Percentiles rank a stretch among this genome's conserved stretches.
phyloP scores from a whole-genome alignment of 92 coral and sea anemone genomes.

The Epizoanthus stellaris region DNA sequence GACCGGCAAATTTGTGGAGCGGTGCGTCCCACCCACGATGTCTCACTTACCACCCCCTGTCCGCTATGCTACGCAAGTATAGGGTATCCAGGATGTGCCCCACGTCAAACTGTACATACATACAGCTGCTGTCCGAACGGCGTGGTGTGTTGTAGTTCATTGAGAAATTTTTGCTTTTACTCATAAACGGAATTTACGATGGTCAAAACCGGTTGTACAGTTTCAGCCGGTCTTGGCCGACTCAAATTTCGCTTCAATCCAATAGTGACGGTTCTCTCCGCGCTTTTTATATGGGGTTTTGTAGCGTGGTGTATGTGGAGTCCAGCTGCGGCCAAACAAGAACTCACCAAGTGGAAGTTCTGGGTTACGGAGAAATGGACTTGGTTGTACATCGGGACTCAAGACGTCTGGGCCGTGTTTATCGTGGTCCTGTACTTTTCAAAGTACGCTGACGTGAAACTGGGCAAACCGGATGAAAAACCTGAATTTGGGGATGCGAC shows the following conservation, averaged over 20 bases:
- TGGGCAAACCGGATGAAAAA: constrained; percentile 84
- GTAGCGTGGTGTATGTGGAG: constrained; percentile 76
- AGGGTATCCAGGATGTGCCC: too few relatives aligned
- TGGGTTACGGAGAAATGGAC: constrained; percentile 90
- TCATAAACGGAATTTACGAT: not conserved
- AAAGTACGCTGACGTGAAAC: constrained; percentile 79
- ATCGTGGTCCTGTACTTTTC: constrained; percentile 84
- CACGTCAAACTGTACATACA: too few relatives aligned
- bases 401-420: constrained; percentile 89
- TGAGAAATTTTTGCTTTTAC: too few relatives aligned
- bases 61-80: too few relatives aligned
- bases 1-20: too few relatives aligned
- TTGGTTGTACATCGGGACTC: constrained; percentile 91
- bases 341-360: constrained; percentile 63
- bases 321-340: constrained; percentile 71
- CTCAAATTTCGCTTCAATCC: constrained; percentile 71
- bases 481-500: constrained; percentile 88
- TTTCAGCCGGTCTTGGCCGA: constrained; percentile 40
- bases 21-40: too few relatives aligned
- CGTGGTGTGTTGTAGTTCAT: too few relatives aligned
- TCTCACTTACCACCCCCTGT: too few relatives aligned
- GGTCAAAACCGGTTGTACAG: constrained; percentile 14
- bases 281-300: constrained; percentile 81
- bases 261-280: constrained; percentile 77
- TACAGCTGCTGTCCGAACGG: too few relatives aligned